Percentiles rank a stretch among this genome's conserved stretches.
Evolutionary conservation across 2,113 vertebrate species (phyloP).

Genomic region (Argyrosomus japonicus): DNA sequence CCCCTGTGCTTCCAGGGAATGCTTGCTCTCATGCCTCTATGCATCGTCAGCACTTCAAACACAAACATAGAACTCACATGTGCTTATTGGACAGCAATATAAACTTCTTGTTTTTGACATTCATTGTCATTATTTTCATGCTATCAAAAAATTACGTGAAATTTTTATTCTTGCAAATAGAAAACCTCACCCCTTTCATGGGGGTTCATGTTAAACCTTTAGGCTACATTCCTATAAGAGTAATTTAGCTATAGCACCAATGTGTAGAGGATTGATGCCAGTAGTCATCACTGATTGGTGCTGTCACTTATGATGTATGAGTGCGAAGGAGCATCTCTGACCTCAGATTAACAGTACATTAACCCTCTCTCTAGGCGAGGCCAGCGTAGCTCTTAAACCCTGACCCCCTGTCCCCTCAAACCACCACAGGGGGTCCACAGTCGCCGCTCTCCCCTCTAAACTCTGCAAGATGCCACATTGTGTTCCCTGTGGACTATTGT

Average conservation of each 20-base stretch:
- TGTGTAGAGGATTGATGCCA: slow-evolving; percentile 44
- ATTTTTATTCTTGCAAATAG: background rate
- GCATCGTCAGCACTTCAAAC: slow-evolving; percentile 71
- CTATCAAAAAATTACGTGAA: background rate
- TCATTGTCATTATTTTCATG: background rate
- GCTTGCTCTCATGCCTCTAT: slow-evolving; percentile 68
- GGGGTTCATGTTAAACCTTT: background rate
- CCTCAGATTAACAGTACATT: slow-evolving; percentile 83
- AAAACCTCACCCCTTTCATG: background rate
- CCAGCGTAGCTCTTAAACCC: slow-evolving; percentile 75
- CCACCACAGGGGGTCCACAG: slow-evolving; percentile 77
- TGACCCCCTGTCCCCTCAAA: slow-evolving; percentile 75
- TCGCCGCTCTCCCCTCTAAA: slow-evolving; percentile 54
- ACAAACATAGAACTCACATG: slow-evolving; percentile 44
- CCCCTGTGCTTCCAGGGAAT: slow-evolving; percentile 73
- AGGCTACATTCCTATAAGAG: background rate
- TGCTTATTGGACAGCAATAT: slow-evolving; percentile 14
- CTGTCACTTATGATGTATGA: slow-evolving; percentile 79
- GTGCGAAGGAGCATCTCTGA: slow-evolving; percentile 74
- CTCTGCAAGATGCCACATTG: slow-evolving; percentile 74
- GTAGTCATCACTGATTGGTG: slow-evolving; percentile 58
- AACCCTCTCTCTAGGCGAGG: slow-evolving; percentile 73
- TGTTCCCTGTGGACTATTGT: slow-evolving; percentile 66
- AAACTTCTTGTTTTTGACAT: background rate
- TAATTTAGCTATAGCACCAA: slow-evolving; percentile 21